Conservation (phyloP, 2,113 vertebrate genomes). For the Callopanchax toddi region DNA sequence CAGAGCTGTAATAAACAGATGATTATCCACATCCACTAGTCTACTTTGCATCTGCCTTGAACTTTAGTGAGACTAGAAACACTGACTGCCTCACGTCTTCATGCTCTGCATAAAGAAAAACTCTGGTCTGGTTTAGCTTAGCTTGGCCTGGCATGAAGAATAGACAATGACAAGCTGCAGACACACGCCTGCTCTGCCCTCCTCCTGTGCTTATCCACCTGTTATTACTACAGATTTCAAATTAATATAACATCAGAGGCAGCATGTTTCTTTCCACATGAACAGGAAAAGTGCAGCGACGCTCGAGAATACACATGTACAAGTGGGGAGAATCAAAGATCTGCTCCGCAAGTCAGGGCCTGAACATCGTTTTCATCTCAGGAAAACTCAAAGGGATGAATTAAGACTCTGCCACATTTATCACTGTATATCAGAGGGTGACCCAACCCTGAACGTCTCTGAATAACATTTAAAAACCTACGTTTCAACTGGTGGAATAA, state of each 20-base stretch:
- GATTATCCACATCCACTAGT: constrained; percentile 43
- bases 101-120: constrained; percentile 20
- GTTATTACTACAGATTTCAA: constrained; percentile 64
- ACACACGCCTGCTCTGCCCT: constrained; percentile 25
- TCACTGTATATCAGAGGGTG: constrained; percentile 21
- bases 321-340: constrained; percentile 50
- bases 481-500: too few species aligned
- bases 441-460: constrained; percentile 14
- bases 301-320: constrained; percentile 36
- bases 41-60: constrained; percentile 44
- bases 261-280: constrained; percentile 16
- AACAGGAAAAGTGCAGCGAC: constrained; percentile 31
- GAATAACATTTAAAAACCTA: too few species aligned
- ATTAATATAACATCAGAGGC: constrained; percentile 40
- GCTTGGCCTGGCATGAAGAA: constrained; percentile 23
- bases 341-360: constrained; percentile 63
- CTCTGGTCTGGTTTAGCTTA: constrained; percentile 22
- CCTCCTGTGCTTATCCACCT: constrained; percentile 58
- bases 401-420: constrained; percentile 42
- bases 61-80: constrained; percentile 56
- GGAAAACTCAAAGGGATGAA: constrained; percentile 47
- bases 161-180: constrained; percentile 42
- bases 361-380: constrained; percentile 58
- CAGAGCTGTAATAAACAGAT: constrained; percentile 25
- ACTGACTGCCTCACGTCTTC: constrained; percentile 41